phyloP scores from a whole-genome alignment of 2,888 invertebrate genomes.

The Clunio marinus region DNA sequence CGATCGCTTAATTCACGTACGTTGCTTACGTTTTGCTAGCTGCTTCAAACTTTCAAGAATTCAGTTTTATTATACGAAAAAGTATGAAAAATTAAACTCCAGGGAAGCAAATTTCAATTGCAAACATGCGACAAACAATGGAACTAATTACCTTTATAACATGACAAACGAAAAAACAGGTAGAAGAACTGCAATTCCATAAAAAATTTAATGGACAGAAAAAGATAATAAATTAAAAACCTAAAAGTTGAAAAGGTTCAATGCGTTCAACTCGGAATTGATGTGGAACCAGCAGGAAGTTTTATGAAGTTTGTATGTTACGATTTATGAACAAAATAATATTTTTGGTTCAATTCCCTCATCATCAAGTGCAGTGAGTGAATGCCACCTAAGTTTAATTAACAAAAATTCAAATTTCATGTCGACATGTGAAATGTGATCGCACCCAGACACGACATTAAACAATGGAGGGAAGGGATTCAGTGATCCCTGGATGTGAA shows the following conservation, averaged over 20 bases:
- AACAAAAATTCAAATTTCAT: slow-evolving; percentile 13
- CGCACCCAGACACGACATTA: not conserved
- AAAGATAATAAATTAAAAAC: slow-evolving; percentile 26
- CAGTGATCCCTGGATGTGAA: too few species aligned
- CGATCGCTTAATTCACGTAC: too few species aligned
- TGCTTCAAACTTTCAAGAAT: too few species aligned
- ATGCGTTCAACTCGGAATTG: slow-evolving; percentile 27
- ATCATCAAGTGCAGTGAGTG: not conserved
- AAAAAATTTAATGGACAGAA: not conserved
- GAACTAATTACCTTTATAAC: slow-evolving; percentile 35
- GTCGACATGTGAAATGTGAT: slow-evolving; percentile 1
- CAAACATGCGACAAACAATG: not conserved
- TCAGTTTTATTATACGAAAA: not conserved
- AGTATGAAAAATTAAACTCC: not conserved
- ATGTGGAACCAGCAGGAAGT: slow-evolving; percentile 39
- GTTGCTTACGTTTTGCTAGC: too few species aligned
- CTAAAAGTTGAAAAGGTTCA: not conserved
- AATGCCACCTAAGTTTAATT: slow-evolving; percentile 38
- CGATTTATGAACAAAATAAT: not conserved
- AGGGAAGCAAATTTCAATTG: not conserved
- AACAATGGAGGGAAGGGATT: not conserved
- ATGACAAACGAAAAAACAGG: slow-evolving; percentile 19
- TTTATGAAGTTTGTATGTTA: not conserved
- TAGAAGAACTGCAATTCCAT: not conserved
- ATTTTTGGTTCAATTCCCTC: not conserved